Conservation (phyloP, 2,888 invertebrate genomes). For the Metopia argyrocephala region DNA sequence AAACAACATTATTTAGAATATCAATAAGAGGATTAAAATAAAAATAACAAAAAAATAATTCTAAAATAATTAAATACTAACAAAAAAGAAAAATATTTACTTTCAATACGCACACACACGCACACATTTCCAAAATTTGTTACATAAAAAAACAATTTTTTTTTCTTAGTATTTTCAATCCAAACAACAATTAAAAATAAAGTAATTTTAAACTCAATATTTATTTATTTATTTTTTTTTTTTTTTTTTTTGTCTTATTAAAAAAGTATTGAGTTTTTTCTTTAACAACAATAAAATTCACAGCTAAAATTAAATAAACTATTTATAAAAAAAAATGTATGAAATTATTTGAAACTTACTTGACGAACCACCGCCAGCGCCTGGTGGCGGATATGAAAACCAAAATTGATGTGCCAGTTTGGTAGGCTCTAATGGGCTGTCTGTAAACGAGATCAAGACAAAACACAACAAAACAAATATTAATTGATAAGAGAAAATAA, state of each 20-base stretch:
- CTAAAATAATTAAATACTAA: slow-evolving; percentile 20
- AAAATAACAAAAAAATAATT: slow-evolving; percentile 31
- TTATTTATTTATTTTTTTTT: slow-evolving; percentile 7
- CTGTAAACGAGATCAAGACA: slow-evolving; percentile 68
- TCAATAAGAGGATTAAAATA: slow-evolving; percentile 34
- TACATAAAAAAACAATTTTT: slow-evolving; percentile 28
- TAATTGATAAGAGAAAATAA: background rate
- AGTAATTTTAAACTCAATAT: slow-evolving; percentile 1
- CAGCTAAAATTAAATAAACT: slow-evolving; percentile 19
- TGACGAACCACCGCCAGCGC: slow-evolving; percentile 84
- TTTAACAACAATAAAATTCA: slow-evolving; percentile 9
- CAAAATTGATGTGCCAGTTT: slow-evolving; percentile 93
- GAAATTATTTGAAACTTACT: slow-evolving; percentile 78
- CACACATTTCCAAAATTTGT: background rate
- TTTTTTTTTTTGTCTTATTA: slow-evolving; percentile 1
- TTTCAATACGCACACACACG: slow-evolving; percentile 40
- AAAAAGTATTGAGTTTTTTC: slow-evolving; percentile 1
- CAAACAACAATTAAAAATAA: slow-evolving; percentile 27
- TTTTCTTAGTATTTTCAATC: slow-evolving; percentile 11
- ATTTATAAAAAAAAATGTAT: background rate
- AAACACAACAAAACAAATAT: slow-evolving; percentile 11
- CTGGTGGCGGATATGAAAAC: slow-evolving; percentile 90
- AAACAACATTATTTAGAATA: slow-evolving; percentile 45
- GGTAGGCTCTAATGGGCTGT: slow-evolving; percentile 78
- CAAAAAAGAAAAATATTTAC: background rate